Evolutionary conservation across 2,888 invertebrate genomes (phyloP).

Genomic region (Luperina nickerlii): DNA sequence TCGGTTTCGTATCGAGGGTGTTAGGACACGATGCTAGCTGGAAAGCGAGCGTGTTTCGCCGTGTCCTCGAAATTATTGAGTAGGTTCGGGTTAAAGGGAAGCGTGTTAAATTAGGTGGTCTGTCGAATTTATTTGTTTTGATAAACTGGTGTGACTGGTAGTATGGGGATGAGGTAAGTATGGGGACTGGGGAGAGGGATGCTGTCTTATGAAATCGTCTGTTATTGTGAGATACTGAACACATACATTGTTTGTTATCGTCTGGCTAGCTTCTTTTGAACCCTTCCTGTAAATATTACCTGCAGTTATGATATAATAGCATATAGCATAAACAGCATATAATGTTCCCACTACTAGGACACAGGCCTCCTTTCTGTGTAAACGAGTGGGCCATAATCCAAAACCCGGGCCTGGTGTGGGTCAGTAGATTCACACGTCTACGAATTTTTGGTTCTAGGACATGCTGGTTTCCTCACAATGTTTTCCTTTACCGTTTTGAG

Average conservation of each 20-base stretch:
- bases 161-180: slow-evolving; percentile 21
- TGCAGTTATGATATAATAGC: background rate
- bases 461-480: background rate
- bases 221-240: too few species aligned
- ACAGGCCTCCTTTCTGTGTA: background rate
- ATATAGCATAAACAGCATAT: too few species aligned
- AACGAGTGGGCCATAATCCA: background rate
- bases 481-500: background rate
- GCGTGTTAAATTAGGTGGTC: slow-evolving; percentile 42
- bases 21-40: slow-evolving; percentile 42
- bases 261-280: background rate
- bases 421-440: background rate
- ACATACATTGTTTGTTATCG: background rate
- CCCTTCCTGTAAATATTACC: background rate
- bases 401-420: background rate
- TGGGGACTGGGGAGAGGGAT: background rate
- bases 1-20: slow-evolving; percentile 56
- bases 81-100: slow-evolving; percentile 30
- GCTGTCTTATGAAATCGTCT: background rate
- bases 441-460: background rate
- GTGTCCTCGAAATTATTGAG: slow-evolving; percentile 59
- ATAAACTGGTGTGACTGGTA: slow-evolving; percentile 28
- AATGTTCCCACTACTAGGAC: background rate
- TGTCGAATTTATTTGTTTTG: slow-evolving; percentile 40
- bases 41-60: slow-evolving; percentile 40